Base-by-base conservation (phyloP, 1,140 invertebrate species). In the Eriocheir sinensis region DNA sequence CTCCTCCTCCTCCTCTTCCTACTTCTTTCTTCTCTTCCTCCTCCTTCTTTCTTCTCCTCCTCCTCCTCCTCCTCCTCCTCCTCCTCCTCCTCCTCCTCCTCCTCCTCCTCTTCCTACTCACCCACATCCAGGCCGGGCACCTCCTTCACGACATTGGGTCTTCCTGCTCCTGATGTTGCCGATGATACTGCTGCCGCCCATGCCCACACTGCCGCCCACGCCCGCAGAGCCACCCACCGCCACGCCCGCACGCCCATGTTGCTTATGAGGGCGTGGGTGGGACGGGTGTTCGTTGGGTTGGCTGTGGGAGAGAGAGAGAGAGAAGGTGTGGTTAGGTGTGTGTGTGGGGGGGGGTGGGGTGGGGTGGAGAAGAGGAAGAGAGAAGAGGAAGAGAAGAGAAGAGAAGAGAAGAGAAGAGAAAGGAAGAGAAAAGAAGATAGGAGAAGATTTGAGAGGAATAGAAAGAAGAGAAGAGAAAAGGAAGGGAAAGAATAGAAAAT, bases 71-170 rank as follows among this genome's bases (percentile, higher is more conserved):
- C 48, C 48, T 53, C 48, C 48, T 53, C 48, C 15, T 48, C n/a
- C 44, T 60, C 53, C 60, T 72, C 60, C 60, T 72, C 60, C 60
- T 17, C 60, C 60, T 72, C 60, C 60, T 72, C 60, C 60, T 72
- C 60, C 60, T n/a, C 60, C 27, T n/a, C 60, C 21, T 72, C 60
- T n/a, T n/a, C 60, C 27, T 72, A 72, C 60, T 72, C 60, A 72
- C 60, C 60, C 60, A 72, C 60, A 72, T 72, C 60, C 6, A 72
- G 27, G 21, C 60, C 60, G 0, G 60, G 60, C 0, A 72, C 60
- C 60, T 72, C 60, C 60, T 72, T n/a, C 60, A 72, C 60, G 0
- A 72, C 60, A 72, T 72, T 72, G 1, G 60, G 60, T 72, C 60
- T 72, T n/a, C 21, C 8, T 21, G 60, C n/a, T n/a, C n/a, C 12